phyloP scores from a whole-genome alignment of 2,888 invertebrate genomes.

The Drosophila pseudotakahashii region DNA sequence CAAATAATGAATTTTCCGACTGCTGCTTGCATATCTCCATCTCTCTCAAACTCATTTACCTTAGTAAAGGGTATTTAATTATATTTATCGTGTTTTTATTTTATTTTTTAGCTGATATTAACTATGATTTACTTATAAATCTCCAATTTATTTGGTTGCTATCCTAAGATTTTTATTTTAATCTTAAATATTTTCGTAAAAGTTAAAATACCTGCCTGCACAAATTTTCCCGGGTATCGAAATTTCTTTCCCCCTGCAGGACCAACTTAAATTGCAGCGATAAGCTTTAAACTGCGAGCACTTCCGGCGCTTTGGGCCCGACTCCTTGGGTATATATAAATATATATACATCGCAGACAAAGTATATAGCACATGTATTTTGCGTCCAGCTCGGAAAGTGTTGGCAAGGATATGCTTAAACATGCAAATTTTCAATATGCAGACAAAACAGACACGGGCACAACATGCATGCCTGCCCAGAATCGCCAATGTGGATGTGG shows the following conservation, averaged over 20 bases:
- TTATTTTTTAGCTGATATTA: not conserved
- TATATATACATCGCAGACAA: constrained; percentile 44
- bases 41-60: too few relatives aligned
- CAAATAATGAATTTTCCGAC: too few relatives aligned
- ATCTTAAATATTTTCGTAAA: not conserved
- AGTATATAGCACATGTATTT: constrained; percentile 40
- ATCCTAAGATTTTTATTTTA: too few relatives aligned
- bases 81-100: not conserved
- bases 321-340: constrained; percentile 30
- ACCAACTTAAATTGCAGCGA: constrained; percentile 75
- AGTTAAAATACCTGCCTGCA: not conserved
- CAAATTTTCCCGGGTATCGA: not conserved
- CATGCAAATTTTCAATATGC: constrained; percentile 83
- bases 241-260: constrained; percentile 41
- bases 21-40: too few relatives aligned
- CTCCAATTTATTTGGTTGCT: not conserved
- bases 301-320: constrained; percentile 66
- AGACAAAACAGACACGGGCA: constrained; percentile 63
- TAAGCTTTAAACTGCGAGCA: constrained; percentile 79
- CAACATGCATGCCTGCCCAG: constrained; percentile 64
- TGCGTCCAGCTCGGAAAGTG: constrained; percentile 67
- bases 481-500: constrained; percentile 21
- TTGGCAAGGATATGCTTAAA: constrained; percentile 81
- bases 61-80: too few relatives aligned
- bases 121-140: too few relatives aligned